Evolutionary conservation across 1,140 invertebrate species (phyloP).

Genomic region (Neocloeon triangulifer): DNA sequence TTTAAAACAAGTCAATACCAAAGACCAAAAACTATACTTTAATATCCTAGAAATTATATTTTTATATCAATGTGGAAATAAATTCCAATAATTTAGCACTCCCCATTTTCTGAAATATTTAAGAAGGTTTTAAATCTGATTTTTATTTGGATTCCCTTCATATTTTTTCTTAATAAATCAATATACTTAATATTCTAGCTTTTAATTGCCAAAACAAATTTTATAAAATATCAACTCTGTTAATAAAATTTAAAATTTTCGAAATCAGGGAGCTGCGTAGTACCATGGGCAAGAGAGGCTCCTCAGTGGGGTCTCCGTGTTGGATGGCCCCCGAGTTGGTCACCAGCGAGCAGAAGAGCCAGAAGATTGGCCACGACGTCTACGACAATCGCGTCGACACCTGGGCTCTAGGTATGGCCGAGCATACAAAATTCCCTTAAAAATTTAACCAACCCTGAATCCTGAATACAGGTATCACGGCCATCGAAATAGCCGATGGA

Average conservation of each 20-base stretch:
- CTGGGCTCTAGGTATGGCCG: constrained; percentile 60
- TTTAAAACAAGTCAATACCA: too few species aligned
- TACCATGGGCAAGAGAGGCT: constrained; percentile 38
- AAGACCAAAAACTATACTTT: too few species aligned
- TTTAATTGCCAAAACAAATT: too few species aligned
- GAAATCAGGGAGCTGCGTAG: constrained; percentile 39
- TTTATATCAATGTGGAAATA: too few species aligned
- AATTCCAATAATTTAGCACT: too few species aligned
- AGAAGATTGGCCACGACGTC: constrained; percentile 20
- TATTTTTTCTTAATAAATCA: background rate
- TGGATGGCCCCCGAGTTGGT: constrained; percentile 85
- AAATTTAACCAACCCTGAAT: background rate
- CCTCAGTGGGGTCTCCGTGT: constrained; percentile 65
- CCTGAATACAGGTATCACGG: constrained; percentile 44
- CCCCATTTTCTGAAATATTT: too few species aligned
- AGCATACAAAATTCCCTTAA: background rate
- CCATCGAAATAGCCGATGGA: constrained; percentile 76
- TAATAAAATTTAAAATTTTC: constrained; percentile 10
- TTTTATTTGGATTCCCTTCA: constrained; percentile 1
- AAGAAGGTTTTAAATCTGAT: too few species aligned
- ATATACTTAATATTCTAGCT: too few species aligned
- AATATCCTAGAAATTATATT: too few species aligned
- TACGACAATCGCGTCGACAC: constrained; percentile 62
- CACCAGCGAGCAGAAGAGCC: constrained; percentile 18
- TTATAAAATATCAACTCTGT: too few species aligned